These are phyloP conservation scores for Unio pictorum DNA, from an alignment of 2,888 invertebrate species.

Conservation along the genomic window DNA sequence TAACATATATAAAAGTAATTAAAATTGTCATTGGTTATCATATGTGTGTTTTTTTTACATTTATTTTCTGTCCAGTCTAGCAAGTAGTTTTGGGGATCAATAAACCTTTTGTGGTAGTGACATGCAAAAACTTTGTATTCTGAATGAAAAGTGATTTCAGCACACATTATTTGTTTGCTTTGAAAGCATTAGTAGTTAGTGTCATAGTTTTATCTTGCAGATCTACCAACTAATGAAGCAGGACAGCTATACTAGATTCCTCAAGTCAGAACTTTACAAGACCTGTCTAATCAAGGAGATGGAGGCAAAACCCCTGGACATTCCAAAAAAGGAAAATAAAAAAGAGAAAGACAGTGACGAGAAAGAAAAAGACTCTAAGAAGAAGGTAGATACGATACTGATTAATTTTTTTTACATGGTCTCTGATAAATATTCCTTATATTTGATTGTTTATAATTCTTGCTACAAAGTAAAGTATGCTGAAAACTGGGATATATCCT, in stretches of 20 bases:
- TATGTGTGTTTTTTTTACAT: too few species aligned
- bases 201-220: constrained; percentile 75
- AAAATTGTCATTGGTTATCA: too few species aligned
- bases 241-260: constrained; percentile 93
- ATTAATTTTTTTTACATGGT: not conserved
- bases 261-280: constrained; percentile 89
- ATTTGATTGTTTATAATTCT: too few species aligned
- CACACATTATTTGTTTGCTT: too few species aligned
- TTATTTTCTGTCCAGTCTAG: too few species aligned
- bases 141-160: too few species aligned
- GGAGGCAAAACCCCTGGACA: constrained; percentile 58
- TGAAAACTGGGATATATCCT: too few species aligned
- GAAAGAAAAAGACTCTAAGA: constrained; percentile 32
- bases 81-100: too few species aligned
- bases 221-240: constrained; percentile 99
- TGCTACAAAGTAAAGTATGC: too few species aligned
- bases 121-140: too few species aligned
- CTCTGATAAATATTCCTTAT: not conserved
- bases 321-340: constrained; percentile 33
- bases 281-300: constrained; percentile 75
- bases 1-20: too few species aligned
- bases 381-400: constrained; percentile 10
- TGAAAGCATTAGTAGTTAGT: not conserved
- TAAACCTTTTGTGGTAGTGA: too few species aligned
- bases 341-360: constrained; percentile 24